Evolutionary conservation across 2,797 vertebrate genomes (phyloP).

Genomic region (Hafferia zeledoni): DNA sequence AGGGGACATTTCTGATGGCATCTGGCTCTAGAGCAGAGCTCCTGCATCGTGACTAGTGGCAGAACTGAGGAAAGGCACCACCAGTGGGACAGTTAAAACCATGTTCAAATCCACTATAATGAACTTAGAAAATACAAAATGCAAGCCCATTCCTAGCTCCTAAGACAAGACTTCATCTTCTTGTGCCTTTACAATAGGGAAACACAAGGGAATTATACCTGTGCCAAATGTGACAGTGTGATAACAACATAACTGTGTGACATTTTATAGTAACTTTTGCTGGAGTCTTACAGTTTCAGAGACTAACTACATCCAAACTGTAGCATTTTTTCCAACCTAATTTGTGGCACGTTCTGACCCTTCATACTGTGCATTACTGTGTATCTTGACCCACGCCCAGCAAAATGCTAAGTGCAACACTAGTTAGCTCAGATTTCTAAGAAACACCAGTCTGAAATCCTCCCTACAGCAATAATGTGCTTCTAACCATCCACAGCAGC

Average conservation of each 20-base stretch:
- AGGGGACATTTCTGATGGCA: background rate
- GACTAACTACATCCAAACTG: background rate
- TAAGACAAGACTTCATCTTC: background rate
- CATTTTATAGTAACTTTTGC: background rate
- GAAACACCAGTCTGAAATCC: background rate
- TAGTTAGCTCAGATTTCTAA: slow-evolving; percentile 4
- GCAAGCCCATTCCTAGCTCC: background rate
- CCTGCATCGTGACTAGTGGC: background rate
- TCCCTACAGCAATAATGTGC: background rate
- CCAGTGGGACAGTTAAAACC: background rate
- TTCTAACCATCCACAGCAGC: rapidly evolving
- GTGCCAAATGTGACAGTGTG: background rate
- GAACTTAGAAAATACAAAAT: background rate
- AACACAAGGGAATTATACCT: background rate
- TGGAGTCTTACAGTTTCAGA: background rate
- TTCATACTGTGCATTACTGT: background rate
- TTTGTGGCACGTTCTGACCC: background rate
- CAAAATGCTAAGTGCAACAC: background rate
- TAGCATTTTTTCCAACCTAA: background rate
- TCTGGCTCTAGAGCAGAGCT: background rate
- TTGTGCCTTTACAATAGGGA: background rate
- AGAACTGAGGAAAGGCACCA: background rate
- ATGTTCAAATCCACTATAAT: background rate
- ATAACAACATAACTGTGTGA: background rate
- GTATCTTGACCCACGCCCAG: background rate